Percentiles rank a stretch among this genome's conserved stretches.
These are phyloP conservation scores for Falco concolor DNA, from an alignment of 2,797 vertebrate species.

Conservation along the genomic window DNA sequence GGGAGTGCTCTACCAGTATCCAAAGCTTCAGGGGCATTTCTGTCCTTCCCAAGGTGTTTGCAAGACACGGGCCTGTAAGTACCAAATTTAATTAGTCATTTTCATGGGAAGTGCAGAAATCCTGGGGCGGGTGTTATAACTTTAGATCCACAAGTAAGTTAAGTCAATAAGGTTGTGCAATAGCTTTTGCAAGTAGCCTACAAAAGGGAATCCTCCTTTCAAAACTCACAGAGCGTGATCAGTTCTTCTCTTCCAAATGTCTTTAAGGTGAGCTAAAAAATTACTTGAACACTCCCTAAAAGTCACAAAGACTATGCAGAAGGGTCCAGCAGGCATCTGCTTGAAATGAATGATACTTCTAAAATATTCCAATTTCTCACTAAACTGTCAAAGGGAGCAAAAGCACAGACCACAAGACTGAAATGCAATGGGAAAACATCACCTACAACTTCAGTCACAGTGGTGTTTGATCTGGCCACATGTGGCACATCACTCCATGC, in stretches of 20 bases:
- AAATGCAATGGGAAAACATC: neutral
- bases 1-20: neutral
- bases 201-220: neutral
- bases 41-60: neutral
- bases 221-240: neutral
- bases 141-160: neutral
- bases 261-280: neutral
- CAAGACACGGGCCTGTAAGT: neutral
- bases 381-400: neutral
- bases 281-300: neutral
- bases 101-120: neutral
- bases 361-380: neutral
- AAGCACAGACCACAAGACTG: neutral
- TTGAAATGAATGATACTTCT: constrained; percentile 6
- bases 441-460: neutral
- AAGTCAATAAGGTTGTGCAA: neutral
- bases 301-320: neutral
- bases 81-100: neutral
- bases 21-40: neutral
- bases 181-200: fast-evolving
- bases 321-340: neutral
- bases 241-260: neutral
- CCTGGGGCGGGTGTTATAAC: neutral
- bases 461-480: neutral
- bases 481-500: neutral